Percentiles rank a stretch among this genome's conserved stretches.
Conservation (phyloP, 2,113 vertebrate species). For the Gymnarchus niloticus region DNA sequence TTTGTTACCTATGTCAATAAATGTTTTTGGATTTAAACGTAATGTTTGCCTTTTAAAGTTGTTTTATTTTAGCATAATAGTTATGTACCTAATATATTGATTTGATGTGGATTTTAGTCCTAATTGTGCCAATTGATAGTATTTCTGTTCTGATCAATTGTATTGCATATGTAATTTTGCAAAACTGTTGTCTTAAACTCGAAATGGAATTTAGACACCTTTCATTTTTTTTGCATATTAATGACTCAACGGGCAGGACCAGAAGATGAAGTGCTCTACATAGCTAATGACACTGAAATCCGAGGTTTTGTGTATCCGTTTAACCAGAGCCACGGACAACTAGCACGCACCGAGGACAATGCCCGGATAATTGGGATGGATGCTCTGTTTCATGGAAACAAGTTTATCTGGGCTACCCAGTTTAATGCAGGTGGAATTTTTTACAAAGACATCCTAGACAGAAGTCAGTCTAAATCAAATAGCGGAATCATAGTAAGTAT, state of each 20-base stretch:
- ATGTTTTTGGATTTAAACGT: background rate
- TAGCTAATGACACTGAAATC: constrained; percentile 99
- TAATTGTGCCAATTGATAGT: background rate
- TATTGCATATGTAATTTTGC: constrained; percentile 42
- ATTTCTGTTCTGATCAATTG: constrained; percentile 13
- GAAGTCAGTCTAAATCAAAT: constrained; percentile 80
- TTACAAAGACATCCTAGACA: constrained; percentile 80
- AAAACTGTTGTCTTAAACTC: constrained; percentile 45
- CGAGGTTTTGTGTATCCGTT: constrained; percentile 97
- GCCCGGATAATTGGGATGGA: constrained; percentile 97
- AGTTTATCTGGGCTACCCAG: constrained; percentile 97
- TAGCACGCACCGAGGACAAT: constrained; percentile 92
- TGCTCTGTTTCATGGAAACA: constrained; percentile 86
- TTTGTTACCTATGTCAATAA: background rate
- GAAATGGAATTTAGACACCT: constrained; percentile 49
- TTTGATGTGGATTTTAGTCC: background rate
- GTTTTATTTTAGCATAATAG: background rate
- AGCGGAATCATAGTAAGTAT: constrained; percentile 91
- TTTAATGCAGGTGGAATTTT: constrained; percentile 98
- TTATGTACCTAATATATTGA: background rate
- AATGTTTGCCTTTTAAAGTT: background rate
- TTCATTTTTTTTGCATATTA: constrained; percentile 48
- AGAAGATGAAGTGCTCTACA: constrained; percentile 97
- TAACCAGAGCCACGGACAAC: constrained; percentile 90
- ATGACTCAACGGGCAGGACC: constrained; percentile 76